phyloP scores from a whole-genome alignment of 2,888 invertebrate species.

The Cenopis cana region DNA sequence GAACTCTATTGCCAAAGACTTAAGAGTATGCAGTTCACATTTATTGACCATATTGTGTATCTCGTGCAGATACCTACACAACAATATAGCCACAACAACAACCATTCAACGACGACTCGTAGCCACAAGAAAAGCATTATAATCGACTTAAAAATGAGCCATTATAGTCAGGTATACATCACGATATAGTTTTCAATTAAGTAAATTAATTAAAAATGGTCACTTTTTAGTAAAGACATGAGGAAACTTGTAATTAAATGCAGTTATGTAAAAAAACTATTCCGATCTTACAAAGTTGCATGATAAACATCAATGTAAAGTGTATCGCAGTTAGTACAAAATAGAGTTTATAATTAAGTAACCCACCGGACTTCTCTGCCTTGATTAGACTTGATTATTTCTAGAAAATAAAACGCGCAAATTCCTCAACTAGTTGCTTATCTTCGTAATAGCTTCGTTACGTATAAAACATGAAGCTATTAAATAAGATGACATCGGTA shows the following conservation, averaged over 20 bases:
- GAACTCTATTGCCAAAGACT: no score
- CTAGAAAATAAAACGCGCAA: constrained; percentile 21
- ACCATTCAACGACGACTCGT: no score
- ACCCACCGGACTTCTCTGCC: constrained; percentile 13
- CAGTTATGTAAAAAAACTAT: background rate
- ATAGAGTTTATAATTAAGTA: background rate
- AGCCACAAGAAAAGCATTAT: no score
- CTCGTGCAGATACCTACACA: no score
- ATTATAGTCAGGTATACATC: background rate
- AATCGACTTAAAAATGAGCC: background rate
- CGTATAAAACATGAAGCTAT: background rate
- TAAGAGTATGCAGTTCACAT: no score
- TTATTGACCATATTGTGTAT: no score
- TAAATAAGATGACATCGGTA: background rate
- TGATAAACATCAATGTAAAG: background rate
- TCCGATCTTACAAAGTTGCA: background rate
- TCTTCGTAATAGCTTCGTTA: constrained; percentile 6
- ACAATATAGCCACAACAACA: no score
- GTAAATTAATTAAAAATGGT: background rate
- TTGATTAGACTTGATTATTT: constrained; percentile 18
- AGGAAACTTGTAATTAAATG: background rate
- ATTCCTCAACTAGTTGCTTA: constrained; percentile 18
- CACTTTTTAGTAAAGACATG: no score
- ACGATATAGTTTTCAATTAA: background rate
- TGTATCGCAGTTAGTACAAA: background rate